Evolutionary conservation across 1,140 invertebrate species (phyloP).

Genomic region (Scaptomyza graminum): DNA sequence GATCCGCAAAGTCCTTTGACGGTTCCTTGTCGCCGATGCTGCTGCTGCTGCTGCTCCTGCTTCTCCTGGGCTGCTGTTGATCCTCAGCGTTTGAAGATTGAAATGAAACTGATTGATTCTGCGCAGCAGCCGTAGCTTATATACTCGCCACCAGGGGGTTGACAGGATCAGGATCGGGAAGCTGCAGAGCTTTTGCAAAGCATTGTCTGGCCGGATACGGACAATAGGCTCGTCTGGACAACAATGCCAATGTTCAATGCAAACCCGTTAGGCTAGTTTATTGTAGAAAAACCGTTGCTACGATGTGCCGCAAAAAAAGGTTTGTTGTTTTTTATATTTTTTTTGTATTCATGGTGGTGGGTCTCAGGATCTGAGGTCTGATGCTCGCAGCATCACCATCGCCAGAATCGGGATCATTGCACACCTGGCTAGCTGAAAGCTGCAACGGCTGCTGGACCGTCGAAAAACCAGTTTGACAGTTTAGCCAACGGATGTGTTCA

Average conservation of each 20-base stretch:
- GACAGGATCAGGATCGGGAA: constrained; percentile 56
- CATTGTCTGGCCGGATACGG: constrained; percentile 71
- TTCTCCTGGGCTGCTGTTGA: constrained; percentile 71
- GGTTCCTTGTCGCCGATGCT: constrained; percentile 59
- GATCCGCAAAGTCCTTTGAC: constrained; percentile 54
- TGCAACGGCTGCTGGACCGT: constrained; percentile 73
- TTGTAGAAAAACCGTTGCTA: constrained; percentile 71
- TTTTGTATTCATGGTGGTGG: constrained; percentile 67
- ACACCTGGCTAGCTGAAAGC: constrained; percentile 72
- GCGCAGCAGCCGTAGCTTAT: constrained; percentile 74
- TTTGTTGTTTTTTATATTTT: constrained; percentile 6
- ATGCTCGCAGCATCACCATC: constrained; percentile 40
- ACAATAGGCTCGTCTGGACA: constrained; percentile 61
- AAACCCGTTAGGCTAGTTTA: constrained; percentile 81
- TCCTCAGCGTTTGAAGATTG: constrained; percentile 77
- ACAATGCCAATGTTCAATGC: constrained; percentile 26
- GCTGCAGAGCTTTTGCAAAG: constrained; percentile 69
- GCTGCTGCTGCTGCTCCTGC: constrained; percentile 49
- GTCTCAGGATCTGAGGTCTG: constrained; percentile 37
- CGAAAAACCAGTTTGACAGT: constrained; percentile 53
- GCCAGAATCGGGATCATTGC: constrained; percentile 37
- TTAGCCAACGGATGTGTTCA: constrained; percentile 25
- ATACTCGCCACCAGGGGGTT: constrained; percentile 57
- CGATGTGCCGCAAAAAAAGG: constrained; percentile 64
- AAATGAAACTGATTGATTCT: constrained; percentile 84